These are phyloP conservation scores for Esox niger DNA, from an alignment of 2,113 vertebrate genomes.

Conservation along the genomic window DNA sequence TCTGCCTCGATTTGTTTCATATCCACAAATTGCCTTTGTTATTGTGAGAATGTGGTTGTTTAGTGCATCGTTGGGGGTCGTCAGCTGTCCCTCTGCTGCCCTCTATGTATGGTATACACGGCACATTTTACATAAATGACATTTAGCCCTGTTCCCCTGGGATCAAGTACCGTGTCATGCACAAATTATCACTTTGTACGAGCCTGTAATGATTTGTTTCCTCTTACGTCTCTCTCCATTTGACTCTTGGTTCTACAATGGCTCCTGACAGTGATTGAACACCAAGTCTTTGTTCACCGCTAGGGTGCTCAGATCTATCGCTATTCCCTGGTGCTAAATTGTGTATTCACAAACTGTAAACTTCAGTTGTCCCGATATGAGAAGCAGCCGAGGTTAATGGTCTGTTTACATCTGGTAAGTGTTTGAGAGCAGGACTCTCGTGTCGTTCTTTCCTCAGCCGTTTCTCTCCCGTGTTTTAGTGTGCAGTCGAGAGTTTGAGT, in stretches of 20 bases:
- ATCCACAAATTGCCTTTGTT: background rate
- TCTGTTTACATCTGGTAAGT: slow-evolving; percentile 48
- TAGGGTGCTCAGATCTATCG: slow-evolving; percentile 35
- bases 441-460: background rate
- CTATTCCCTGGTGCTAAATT: slow-evolving; percentile 30
- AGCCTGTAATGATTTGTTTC: slow-evolving; percentile 70
- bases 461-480: background rate
- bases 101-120: slow-evolving; percentile 61
- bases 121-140: slow-evolving; percentile 60
- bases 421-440: slow-evolving; percentile 20
- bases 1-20: background rate
- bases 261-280: slow-evolving; percentile 68
- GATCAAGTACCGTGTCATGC: slow-evolving; percentile 61
- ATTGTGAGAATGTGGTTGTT: background rate
- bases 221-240: slow-evolving; percentile 64
- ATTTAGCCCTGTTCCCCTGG: slow-evolving; percentile 55
- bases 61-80: slow-evolving; percentile 52
- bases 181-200: slow-evolving; percentile 60
- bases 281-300: slow-evolving; percentile 46
- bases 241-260: slow-evolving; percentile 55
- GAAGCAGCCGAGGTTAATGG: slow-evolving; percentile 46
- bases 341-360: slow-evolving; percentile 40
- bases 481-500: slow-evolving; percentile 3
- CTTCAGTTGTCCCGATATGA: slow-evolving; percentile 33
- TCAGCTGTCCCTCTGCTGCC: slow-evolving; percentile 27